Conservation (phyloP, 2,888 invertebrate genomes). For the Tenthredo mesomela region DNA sequence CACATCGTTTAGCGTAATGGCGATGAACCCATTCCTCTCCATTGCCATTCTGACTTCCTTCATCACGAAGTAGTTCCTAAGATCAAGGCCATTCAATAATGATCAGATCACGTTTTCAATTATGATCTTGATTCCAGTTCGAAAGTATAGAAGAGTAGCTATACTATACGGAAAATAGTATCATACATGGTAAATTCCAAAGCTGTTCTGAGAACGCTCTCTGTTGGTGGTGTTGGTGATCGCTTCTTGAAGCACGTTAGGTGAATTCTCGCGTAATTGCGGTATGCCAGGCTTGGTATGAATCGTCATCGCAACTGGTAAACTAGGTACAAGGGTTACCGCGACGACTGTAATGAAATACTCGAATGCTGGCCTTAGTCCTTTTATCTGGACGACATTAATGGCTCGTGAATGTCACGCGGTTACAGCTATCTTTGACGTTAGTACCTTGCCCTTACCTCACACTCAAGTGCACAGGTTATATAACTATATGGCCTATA, state of each 20-base stretch:
- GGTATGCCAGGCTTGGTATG: slow-evolving; percentile 52
- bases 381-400: slow-evolving; percentile 55
- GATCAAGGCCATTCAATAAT: not conserved
- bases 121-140: not conserved
- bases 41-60: slow-evolving; percentile 52
- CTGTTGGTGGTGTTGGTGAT: slow-evolving; percentile 55
- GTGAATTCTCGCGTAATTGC: slow-evolving; percentile 43
- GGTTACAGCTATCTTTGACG: slow-evolving; percentile 41
- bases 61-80: slow-evolving; percentile 56
- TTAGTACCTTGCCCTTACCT: not conserved
- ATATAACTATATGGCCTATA: not conserved
- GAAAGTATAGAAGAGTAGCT: not conserved
- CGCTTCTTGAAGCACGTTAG: slow-evolving; percentile 39
- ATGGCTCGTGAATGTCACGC: slow-evolving; percentile 47
- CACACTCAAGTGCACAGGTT: not conserved
- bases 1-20: slow-evolving; percentile 56
- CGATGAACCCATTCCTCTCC: slow-evolving; percentile 54
- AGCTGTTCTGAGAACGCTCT: slow-evolving; percentile 47
- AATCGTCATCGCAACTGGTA: slow-evolving; percentile 54
- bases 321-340: slow-evolving; percentile 50
- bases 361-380: slow-evolving; percentile 56
- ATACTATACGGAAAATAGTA: not conserved
- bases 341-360: slow-evolving; percentile 56
- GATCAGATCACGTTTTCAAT: not conserved
- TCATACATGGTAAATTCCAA: not conserved